Conservation (phyloP, 2,797 vertebrate genomes). For the Smutsia temminckii region DNA sequence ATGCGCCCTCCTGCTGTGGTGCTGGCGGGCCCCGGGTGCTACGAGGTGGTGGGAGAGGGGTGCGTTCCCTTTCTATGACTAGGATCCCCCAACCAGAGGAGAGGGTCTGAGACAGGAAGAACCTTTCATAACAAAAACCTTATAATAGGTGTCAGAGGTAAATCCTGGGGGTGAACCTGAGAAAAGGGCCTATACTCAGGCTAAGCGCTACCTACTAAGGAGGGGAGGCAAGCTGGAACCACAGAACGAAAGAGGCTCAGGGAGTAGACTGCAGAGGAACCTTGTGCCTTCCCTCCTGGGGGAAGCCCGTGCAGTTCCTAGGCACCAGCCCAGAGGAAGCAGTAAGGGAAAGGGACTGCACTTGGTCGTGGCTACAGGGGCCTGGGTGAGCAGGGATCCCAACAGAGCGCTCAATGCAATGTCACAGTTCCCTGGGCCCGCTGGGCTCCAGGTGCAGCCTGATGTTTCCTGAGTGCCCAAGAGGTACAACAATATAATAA, state of each 20-base stretch:
- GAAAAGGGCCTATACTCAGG: not conserved
- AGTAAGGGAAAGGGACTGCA: rapidly evolving
- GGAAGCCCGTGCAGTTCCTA: rapidly evolving
- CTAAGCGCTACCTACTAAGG: not conserved
- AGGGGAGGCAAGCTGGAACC: not conserved
- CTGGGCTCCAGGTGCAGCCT: not conserved
- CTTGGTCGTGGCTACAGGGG: too few species aligned
- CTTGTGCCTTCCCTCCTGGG: not conserved
- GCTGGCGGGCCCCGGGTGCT: rapidly evolving
- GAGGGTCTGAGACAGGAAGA: not conserved
- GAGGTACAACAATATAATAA: not conserved
- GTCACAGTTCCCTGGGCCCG: not conserved
- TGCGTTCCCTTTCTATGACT: rapidly evolving
- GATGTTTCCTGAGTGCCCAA: not conserved
- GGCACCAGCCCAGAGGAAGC: not conserved
- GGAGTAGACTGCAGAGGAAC: not conserved
- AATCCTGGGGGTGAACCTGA: not conserved
- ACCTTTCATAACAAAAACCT: not conserved
- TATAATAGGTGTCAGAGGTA: too few species aligned
- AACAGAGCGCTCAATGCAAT: not conserved
- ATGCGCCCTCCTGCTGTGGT: rapidly evolving
- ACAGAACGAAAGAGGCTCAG: not conserved
- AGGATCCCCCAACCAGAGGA: too few species aligned
- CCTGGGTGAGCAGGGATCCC: not conserved
- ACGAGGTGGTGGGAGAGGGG: not conserved